Percentiles rank a stretch among this genome's conserved stretches.
Conservation (phyloP, 1,140 invertebrate genomes). For the Caenorhabditis elegans region WBcel235 BX284605.5:5612001-5612500, state of each 20-base stretch:
- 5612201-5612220: not conserved
- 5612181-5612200: slow-evolving; percentile 27
- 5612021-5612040: slow-evolving; percentile 60
- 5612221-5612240: not conserved
- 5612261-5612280: not conserved
- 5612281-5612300: slow-evolving; percentile 53
- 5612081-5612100: not conserved
- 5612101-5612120: not conserved
- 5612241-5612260: not conserved
- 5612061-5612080: not conserved
- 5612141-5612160: slow-evolving; percentile 1
- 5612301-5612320: slow-evolving; percentile 65
- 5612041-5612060: slow-evolving; percentile 47
- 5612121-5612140: slow-evolving; percentile 8
- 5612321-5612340: slow-evolving; percentile 65
- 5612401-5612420: slow-evolving; percentile 64
- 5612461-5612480: no score
- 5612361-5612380: slow-evolving; percentile 59
- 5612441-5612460: no score
- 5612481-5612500: no score
- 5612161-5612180: slow-evolving; percentile 25
- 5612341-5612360: slow-evolving; percentile 62
- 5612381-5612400: slow-evolving; percentile 60
- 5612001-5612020: slow-evolving; percentile 59
- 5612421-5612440: no score